Base-by-base conservation (phyloP, 1,140 invertebrate species). In the Drosophila serrata region DNA sequence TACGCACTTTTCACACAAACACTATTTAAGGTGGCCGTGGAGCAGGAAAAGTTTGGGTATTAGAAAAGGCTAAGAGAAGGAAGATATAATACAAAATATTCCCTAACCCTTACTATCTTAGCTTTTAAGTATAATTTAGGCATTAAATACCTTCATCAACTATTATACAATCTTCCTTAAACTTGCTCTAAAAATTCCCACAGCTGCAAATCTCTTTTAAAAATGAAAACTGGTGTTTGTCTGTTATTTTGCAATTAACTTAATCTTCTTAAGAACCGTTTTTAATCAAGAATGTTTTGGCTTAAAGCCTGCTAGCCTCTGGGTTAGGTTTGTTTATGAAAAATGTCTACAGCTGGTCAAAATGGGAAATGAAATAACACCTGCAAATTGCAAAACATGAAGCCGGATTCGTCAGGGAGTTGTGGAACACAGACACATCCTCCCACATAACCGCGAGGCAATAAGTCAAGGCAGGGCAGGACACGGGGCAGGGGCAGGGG, bases 381-480 rank as follows among this genome's bases (percentile, higher is more conserved):
- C 85, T 90, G 85, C 85, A 90, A 90, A 90, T 90, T 90, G 85
- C 85, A 90, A 61, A 90, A 90, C 85, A 90, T 81, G 27, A 56
- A 79, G 53, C 37, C 24, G 53, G 63, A 90, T 85, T 90, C 77
- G 74, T 80, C 77, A 87, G 76, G 63, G 62, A 49, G 59, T 22
- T 51, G 80, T 29, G 33, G 24, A 9, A 17, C 2, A 17, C 24
- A 49, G 42, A 57, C 37, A 64, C 62, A 53, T 58, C 51, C 45
- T 37, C 39, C 59, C 49, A 76, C 59, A 35, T 46, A 24, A 58
- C 62, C 68, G 55, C 85, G 77, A 62, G 79, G 78, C 86, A 86
- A 76, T 75, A 90, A 90, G 85, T 81, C 85, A 29, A 29, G 45
- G 7, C 45, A 17, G 49, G 58, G 13, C 49, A 19, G 24, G n/a